Conservation (phyloP, 2,113 vertebrate genomes). For the Zapornia atra region DNA sequence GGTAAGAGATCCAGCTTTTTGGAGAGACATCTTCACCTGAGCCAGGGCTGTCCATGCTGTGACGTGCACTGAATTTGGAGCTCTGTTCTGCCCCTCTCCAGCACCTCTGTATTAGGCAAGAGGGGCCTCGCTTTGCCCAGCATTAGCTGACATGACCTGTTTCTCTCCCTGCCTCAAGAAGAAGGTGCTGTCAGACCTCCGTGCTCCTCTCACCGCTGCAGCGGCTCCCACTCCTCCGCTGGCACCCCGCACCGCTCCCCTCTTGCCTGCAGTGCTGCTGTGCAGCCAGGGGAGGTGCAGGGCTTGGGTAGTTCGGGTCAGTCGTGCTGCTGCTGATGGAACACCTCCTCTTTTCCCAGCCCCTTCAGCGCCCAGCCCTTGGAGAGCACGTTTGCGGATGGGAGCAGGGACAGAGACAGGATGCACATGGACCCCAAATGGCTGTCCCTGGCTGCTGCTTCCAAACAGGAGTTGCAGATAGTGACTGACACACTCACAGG, state of each 20-base stretch:
- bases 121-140: background rate
- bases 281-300: background rate
- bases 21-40: background rate
- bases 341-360: slow-evolving; percentile 8
- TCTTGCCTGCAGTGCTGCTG: background rate
- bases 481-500: slow-evolving; percentile 71
- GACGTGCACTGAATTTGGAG: background rate
- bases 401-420: background rate
- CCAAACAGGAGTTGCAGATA: slow-evolving; percentile 71
- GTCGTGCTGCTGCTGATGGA: background rate
- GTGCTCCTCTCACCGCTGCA: background rate
- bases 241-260: background rate
- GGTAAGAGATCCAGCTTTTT: slow-evolving; percentile 69
- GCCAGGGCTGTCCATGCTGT: background rate
- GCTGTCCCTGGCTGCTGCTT: background rate
- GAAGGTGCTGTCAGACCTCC: background rate
- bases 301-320: background rate
- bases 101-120: background rate
- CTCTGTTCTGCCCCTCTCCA: background rate
- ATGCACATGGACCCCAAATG: background rate
- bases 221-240: background rate
- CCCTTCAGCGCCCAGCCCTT: background rate
- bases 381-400: background rate
- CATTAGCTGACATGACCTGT: background rate
- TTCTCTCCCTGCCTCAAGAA: background rate